Evolutionary conservation across 2,113 vertebrate species (phyloP), one percentile per base, ranked within the genome.

Genomic region (Sigmodon hispidus): DNA sequence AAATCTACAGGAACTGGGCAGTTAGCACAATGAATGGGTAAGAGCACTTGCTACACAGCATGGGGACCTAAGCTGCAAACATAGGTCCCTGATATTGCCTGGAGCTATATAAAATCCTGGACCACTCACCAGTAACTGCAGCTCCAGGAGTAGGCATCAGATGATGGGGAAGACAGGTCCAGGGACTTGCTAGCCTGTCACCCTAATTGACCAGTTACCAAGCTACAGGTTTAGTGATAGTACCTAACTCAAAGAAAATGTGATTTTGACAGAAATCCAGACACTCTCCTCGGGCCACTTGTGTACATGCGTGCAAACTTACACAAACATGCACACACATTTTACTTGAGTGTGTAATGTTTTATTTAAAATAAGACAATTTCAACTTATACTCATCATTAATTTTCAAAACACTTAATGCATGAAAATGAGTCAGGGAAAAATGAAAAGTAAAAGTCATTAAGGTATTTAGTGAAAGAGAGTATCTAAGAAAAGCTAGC

Each of bases 351-450:
- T 81, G 26, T 43, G 34, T 50, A 19, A 21, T 79, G 21, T 88
- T 95, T 89, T 91, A 92, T 77, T 88, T 91, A 65, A 93, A 63
- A 52, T 87, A 45, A 80, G 67, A 73, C 43, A 77, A 83, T 75
- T 94, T 36, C 84, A 93, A 87, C 59, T 93, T 90, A 72, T 91
- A 76, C 29, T 76, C 94, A 84, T 83, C 93, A 94, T 77, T 90
- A 50, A 85, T 65, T 93, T 17, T 89, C 55, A 85, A 94, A 95
- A 91, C 40, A 65, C 17, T 59, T 19, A 40, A 65, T 59, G 65
- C 55, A 34, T 90, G 57, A 96, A 96, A 93, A 89, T 45, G 34
- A 48, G 52, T 67, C 57, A 55, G 21, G 90, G 52, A 22, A 94
- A 91, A 88, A 4, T 89, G 52, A 55, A 55, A 96, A 86, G 95